Base-by-base conservation (phyloP, 2,888 invertebrate species). In the Metacarcinus magister region DNA sequence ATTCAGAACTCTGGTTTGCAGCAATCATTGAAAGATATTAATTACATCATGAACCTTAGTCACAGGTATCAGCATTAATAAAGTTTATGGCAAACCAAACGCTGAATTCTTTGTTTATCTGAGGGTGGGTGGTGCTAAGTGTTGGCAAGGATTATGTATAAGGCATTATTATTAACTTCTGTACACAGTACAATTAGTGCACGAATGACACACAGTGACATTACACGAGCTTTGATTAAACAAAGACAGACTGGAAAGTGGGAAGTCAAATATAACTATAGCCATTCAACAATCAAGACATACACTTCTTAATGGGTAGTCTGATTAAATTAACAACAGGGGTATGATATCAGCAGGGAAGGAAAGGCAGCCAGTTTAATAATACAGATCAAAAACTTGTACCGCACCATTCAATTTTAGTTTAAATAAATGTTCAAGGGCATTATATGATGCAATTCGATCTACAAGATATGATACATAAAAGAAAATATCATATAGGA, bases 381-480 rank as follows among this genome's bases (percentile, higher is more conserved):
- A 96, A 94, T 93, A 96, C 92, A 94, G 32, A 96, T 92, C 48
- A 94, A 94, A 92, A 93, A 94, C 90, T 96, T 96, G 82, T 93
- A 96, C 96, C 95, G 96, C 96, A 96, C 96, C 96, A 95, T 96
- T 96, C 96, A 96, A 96, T 96, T 96, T 96, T 82, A n/a, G 82
- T 54, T 82, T 82, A 16, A 16, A 54, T n/a, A 75, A 93, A 93
- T 60, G 46, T 93, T 44, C 93, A 44, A 43, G 39, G 60, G 82
- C 82, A 82, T 82, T 93, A 44, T 46, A 46, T 60, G n/a, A 93
- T 93, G 93, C 28, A 93, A 82, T 46, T 75, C 44, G n/a, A 32
- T 43, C 75, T 28, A 82, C n/a, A 93, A 75, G 19, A 93, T 93
- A 82, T 82, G 44, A 28, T 87, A 92, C 54, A 92, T 19, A 8